These are phyloP conservation scores for Xenopus tropicalis DNA, from an alignment of 2,113 vertebrate species.

Conservation along the genomic window UCB_Xtro_10.0 CM004450.2:84431501-84432000, in stretches of 20 bases:
- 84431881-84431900: no score
- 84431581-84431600: background rate
- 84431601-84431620: background rate
- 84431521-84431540: no score
- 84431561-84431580: background rate
- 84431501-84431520: no score
- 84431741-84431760: constrained; percentile 18
- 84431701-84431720: constrained; percentile 39
- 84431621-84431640: constrained; percentile 12
- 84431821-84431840: background rate
- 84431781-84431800: background rate
- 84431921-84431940: no score
- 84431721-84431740: constrained; percentile 1
- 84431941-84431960: no score
- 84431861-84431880: no score
- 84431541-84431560: background rate
- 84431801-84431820: background rate
- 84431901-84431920: no score
- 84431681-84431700: constrained; percentile 22
- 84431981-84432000: no score
- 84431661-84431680: constrained; percentile 21
- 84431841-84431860: background rate
- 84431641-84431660: constrained; percentile 21
- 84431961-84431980: no score
- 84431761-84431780: background rate